Evolutionary conservation across 2,113 vertebrate species (phyloP), one percentile per base, ranked within the genome.

Genomic region (Hymenochirus boettgeri): DNA sequence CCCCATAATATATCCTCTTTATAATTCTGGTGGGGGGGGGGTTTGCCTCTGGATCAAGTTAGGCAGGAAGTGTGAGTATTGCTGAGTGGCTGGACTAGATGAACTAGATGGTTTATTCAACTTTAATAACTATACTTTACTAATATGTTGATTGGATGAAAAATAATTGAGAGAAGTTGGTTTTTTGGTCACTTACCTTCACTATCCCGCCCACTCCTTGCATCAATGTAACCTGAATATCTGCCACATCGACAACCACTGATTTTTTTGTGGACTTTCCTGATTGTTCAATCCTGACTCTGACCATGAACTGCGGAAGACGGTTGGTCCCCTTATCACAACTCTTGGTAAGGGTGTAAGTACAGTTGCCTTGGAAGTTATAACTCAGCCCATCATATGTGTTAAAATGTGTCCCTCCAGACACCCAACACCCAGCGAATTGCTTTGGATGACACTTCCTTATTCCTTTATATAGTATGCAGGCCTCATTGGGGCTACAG

Each of bases 401-500:
- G n/a, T 83, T 74, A n/a, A 80, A 70, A 56, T 88, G 78, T 0
- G 82, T 74, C 7, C 66, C 82, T 73, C 86, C 86, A 23, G 79
- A 73, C 47, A 89, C 23, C 4, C 82, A 80, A 63, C 89, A 91
- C 51, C 85, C 69, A 1, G 84, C 86, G 21, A 82, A 84, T 31
- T 83, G 77, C 8, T 75, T 84, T 53, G 86, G 83, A 73, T 88
- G 89, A 65, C 89, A 91, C 15, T 86, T 88, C 51, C 86, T 71
- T 31, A 79, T 60, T 7, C 89, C 89, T 55, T 82, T 65, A 75
- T 86, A 83, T 0, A 83, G 84, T 12, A 72, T 69, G 61, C 89
- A 91, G 59, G 87, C 82, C 53, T 91, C 86, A 0, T 85, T 10
- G 22, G 10, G 24, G 12, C 35, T 22, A 31, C 62, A 65, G 19